phyloP scores from a whole-genome alignment of 2,113 vertebrate genomes.

The Sinocyclocheilus maitianheensis region DNA sequence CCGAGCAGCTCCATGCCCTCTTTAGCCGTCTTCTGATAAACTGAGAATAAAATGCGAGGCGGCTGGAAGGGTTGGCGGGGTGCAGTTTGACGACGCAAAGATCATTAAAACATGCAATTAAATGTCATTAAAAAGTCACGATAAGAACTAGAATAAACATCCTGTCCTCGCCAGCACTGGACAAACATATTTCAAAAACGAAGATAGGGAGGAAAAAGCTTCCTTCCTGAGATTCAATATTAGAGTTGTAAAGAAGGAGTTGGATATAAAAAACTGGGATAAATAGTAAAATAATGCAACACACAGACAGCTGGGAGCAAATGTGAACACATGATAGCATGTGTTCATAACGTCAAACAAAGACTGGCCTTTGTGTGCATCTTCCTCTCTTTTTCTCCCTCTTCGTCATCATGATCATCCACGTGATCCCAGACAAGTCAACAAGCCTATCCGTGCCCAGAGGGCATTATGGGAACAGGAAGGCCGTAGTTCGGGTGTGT shows the following conservation, averaged over 20 bases:
- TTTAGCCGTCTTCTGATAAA: background rate
- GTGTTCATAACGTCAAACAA: constrained; percentile 48
- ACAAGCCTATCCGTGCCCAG: constrained; percentile 21
- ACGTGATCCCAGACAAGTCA: constrained; percentile 41
- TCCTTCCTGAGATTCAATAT: background rate
- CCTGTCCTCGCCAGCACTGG: constrained; percentile 55
- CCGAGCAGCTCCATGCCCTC: constrained; percentile 69
- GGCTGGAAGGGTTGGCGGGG: constrained; percentile 20
- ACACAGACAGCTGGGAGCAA: background rate
- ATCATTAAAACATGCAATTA: constrained; percentile 62
- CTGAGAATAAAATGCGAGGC: constrained; percentile 8
- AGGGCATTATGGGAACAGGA: constrained; percentile 22
- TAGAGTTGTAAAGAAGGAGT: background rate
- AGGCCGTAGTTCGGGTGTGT: background rate
- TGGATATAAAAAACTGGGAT: background rate
- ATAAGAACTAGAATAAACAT: constrained; percentile 68
- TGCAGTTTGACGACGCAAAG: background rate
- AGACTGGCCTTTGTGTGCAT: constrained; percentile 38
- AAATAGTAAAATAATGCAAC: background rate
- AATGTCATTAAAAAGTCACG: constrained; percentile 63
- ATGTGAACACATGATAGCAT: constrained; percentile 53
- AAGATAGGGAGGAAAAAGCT: constrained; percentile 36
- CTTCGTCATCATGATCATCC: constrained; percentile 17
- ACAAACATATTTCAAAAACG: constrained; percentile 14
- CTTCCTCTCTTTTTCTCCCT: constrained; percentile 23